A percentile compares a stretch with the other conserved stretches of the same genome.
phyloP scores from a whole-genome alignment of 2,113 vertebrate species.

The Lathamus discolor region DNA sequence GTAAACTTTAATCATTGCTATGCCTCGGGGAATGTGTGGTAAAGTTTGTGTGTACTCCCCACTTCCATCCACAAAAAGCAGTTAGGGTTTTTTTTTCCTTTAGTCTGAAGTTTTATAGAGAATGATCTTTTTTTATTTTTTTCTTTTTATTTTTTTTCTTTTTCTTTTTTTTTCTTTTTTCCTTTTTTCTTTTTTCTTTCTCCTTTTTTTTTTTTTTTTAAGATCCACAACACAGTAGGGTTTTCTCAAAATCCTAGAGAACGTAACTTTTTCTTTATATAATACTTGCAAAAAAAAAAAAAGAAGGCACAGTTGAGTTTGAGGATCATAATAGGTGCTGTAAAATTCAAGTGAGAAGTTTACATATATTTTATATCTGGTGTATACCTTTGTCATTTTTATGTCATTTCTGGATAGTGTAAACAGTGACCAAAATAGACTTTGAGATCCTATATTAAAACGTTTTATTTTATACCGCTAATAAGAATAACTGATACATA shows the following conservation, averaged over 20 bases:
- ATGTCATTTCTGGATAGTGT: not conserved
- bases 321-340: not conserved
- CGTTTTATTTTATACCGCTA: not conserved
- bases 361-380: not conserved
- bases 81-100: not conserved
- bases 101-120: not conserved
- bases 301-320: not conserved
- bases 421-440: not conserved
- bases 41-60: not conserved
- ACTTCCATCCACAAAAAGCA: not conserved
- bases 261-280: not conserved
- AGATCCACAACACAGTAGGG: not conserved
- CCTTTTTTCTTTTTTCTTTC: accelerated
- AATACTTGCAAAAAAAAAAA: not conserved
- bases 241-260: not conserved
- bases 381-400: not conserved
- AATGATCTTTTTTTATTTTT: not conserved
- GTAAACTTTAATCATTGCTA: not conserved
- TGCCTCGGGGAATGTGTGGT: not conserved
- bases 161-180: accelerated
- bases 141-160: too few relatives aligned
- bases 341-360: not conserved
- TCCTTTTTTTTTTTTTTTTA: not conserved
- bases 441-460: not conserved
- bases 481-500: not conserved